Evolutionary conservation across 2,888 invertebrate species (phyloP).

Genomic region (Phengaris arion): DNA sequence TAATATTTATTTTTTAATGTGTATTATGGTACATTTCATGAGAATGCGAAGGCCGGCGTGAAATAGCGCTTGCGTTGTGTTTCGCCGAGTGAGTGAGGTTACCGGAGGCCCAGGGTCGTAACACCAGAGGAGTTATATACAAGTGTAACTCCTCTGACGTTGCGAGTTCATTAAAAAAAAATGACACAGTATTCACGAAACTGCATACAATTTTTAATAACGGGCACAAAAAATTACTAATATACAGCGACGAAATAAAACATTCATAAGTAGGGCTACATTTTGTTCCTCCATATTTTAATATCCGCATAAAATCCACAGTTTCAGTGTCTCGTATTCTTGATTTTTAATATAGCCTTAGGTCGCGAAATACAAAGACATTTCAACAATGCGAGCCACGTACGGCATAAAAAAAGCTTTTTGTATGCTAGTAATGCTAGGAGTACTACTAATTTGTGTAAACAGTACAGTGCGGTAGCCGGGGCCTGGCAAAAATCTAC

Average conservation of each 20-base stretch:
- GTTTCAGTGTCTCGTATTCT: constrained; percentile 33
- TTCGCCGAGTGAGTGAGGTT: too few species aligned
- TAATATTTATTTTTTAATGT: too few species aligned
- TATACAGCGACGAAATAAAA: constrained; percentile 11
- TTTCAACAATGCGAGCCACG: constrained; percentile 37
- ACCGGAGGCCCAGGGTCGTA: too few species aligned
- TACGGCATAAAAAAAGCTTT: constrained; percentile 38
- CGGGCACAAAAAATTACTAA: not conserved
- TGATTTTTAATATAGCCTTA: constrained; percentile 39
- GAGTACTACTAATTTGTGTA: constrained; percentile 50
- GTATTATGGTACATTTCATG: too few species aligned
- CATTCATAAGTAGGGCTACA: constrained; percentile 13
- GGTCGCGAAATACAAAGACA: constrained; percentile 38
- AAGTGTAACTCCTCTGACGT: too few species aligned
- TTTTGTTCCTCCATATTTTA: constrained; percentile 26
- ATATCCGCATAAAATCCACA: constrained; percentile 31
- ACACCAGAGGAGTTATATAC: too few species aligned
- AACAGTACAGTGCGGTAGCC: constrained; percentile 44
- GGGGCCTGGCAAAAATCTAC: constrained; percentile 33
- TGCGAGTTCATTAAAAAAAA: not conserved
- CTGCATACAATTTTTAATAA: not conserved
- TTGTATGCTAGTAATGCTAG: constrained; percentile 32
- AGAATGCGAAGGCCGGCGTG: too few species aligned
- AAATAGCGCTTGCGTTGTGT: too few species aligned
- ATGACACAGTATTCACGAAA: not conserved